Evolutionary conservation across 2,888 invertebrate genomes (phyloP).

Genomic region (Leucophora obtusa): DNA sequence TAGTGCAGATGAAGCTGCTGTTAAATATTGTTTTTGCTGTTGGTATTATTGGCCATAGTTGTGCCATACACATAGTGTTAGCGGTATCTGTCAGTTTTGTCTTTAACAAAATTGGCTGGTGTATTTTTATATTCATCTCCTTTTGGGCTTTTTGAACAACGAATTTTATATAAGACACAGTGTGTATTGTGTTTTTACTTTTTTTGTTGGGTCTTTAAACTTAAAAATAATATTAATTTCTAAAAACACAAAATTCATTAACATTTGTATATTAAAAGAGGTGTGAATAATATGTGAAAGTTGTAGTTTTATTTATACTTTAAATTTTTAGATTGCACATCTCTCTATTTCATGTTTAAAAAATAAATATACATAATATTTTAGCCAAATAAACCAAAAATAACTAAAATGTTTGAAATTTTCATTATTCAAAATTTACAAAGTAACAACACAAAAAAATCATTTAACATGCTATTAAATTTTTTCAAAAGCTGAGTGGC

Average conservation of each 20-base stretch:
- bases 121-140: slow-evolving; percentile 10
- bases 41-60: neutral
- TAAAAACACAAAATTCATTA: slow-evolving; percentile 40
- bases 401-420: neutral
- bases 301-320: slow-evolving; percentile 21
- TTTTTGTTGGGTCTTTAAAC: slow-evolving; percentile 21
- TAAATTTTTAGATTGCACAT: slow-evolving; percentile 2
- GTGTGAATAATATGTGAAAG: slow-evolving; percentile 59
- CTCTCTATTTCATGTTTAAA: neutral
- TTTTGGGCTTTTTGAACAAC: neutral
- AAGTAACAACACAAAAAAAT: too few relatives aligned
- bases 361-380: neutral
- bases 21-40: too few relatives aligned
- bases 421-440: neutral
- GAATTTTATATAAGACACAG: neutral
- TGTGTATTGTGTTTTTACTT: slow-evolving; percentile 14
- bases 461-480: too few relatives aligned
- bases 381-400: neutral
- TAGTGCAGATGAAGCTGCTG: neutral
- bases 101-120: slow-evolving; percentile 22
- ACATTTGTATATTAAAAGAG: slow-evolving; percentile 42
- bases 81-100: slow-evolving; percentile 17
- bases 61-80: slow-evolving; percentile 3
- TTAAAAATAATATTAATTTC: neutral
- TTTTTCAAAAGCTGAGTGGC: too few relatives aligned